A percentile compares a stretch with the other conserved stretches of the same genome.
Conservation (phyloP, 2,797 vertebrate genomes). For the Platalea minor region DNA sequence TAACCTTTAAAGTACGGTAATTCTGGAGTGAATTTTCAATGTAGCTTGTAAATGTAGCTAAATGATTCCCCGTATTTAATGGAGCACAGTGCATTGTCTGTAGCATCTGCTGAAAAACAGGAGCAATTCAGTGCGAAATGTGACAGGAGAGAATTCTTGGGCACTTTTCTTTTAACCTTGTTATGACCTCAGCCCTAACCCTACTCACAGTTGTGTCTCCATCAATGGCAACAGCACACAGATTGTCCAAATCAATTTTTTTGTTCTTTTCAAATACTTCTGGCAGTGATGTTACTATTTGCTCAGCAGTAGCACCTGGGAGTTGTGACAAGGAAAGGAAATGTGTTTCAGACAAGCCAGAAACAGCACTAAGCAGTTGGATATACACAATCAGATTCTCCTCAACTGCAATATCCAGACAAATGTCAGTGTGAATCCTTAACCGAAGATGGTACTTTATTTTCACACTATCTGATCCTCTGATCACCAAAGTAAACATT, state of each 20-base stretch:
- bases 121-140: conserved; percentile 42
- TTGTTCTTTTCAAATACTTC: conserved; percentile 65
- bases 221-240: conserved; percentile 34
- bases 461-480: neutral
- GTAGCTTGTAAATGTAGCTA: conserved; percentile 40
- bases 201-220: conserved; percentile 27
- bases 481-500: neutral
- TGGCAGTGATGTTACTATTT: conserved; percentile 57
- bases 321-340: conserved; percentile 61
- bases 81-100: conserved; percentile 16
- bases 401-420: neutral
- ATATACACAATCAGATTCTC: conserved; percentile 1
- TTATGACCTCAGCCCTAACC: conserved; percentile 29
- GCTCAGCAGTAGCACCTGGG: conserved; percentile 62
- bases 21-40: conserved; percentile 21
- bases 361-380: conserved; percentile 29
- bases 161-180: conserved; percentile 64
- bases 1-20: neutral
- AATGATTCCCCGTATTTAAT: conserved; percentile 20
- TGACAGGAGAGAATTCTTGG: conserved; percentile 53
- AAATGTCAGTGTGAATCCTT: conserved; percentile 19
- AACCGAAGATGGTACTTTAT: neutral
- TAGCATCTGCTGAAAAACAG: conserved; percentile 22
- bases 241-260: conserved; percentile 58
- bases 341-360: conserved; percentile 40